Base-by-base conservation (phyloP, 2,797 vertebrate species). In the Apogon talboti region DNA sequence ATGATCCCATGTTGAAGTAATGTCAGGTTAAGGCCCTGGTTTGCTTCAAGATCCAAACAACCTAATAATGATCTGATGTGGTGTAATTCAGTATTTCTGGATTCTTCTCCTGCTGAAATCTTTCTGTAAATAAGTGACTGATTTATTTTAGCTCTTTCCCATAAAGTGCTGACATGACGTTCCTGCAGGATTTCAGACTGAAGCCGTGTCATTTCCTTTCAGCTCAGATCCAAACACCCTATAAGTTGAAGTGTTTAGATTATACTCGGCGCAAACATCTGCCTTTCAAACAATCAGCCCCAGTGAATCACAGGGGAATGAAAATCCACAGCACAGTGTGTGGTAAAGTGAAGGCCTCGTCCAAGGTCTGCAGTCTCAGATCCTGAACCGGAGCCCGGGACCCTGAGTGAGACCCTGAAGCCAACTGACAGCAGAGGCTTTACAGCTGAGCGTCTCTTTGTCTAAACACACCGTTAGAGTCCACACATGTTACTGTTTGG, bases 261-360 rank as follows among this genome's bases (percentile, higher is more conserved):
- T 66, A 75, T 8, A 9, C 46, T 2, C 24, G 63, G 65, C 21
- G 3, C 51, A 74, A 79, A 84, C 78, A 88, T 83, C 80, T 78
- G 71, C 49, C 16, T 71, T 74, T 76, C 71, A 79, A 84, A 84
- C 83, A 78, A n/a, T 71, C 75, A 73, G 3, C 40, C 7, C 5
- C 41, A 13, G 28, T 68, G 55, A 64, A 65, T 65, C 66, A 52
- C 62, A 13, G 6, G 30, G 42, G 45, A 30, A 12, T 3, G 16
- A 10, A 16, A 33, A 14, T 33, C 54, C 47, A 10, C 52, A 42
- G 24, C 1, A 0, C 41, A 14, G 9, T 30, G 51, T 43, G 57
- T 42, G 7, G 21, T 44, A 19, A 50, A 12, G 15, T 48, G 24
- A 62, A 58, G 43, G 66, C 55, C 42, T 6, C 15, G 0, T 42